Conservation (phyloP, 2,797 vertebrate species). For the Dromococcyx pavoninus region DNA sequence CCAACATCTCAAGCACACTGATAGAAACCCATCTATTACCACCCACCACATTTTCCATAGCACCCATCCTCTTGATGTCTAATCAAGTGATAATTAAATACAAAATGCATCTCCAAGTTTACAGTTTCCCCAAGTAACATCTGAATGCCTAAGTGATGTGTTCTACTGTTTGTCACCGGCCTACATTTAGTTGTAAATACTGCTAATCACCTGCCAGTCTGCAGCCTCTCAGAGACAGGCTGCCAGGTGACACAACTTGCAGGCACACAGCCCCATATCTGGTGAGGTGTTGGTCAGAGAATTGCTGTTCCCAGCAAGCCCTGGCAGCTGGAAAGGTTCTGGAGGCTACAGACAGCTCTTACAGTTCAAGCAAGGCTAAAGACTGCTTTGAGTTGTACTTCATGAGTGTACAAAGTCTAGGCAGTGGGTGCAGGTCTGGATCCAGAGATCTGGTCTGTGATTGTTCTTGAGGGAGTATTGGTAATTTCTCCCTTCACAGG, state of each 20-base stretch:
- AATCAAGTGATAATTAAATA: too few species aligned
- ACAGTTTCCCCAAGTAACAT: too few species aligned
- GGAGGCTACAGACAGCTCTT: neutral
- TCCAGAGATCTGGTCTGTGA: neutral
- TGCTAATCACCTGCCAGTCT: neutral
- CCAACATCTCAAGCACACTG: neutral
- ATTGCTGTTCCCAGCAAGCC: neutral
- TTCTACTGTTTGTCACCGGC: neutral
- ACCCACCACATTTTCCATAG: neutral
- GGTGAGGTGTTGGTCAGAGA: neutral
- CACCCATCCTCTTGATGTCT: neutral
- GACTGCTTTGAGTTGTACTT: neutral
- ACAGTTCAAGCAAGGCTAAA: neutral
- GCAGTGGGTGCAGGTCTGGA: neutral
- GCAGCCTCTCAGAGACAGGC: neutral
- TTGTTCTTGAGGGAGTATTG: neutral
- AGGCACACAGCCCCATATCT: fast-evolving
- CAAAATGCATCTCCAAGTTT: too few species aligned
- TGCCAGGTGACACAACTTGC: neutral
- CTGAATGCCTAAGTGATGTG: too few species aligned
- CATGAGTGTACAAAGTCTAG: neutral
- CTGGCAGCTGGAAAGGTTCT: neutral
- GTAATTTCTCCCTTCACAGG: neutral
- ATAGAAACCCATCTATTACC: neutral
- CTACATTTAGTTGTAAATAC: neutral